Evolutionary conservation across 2,888 invertebrate genomes (phyloP).

Genomic region (Andrena camellia): DNA sequence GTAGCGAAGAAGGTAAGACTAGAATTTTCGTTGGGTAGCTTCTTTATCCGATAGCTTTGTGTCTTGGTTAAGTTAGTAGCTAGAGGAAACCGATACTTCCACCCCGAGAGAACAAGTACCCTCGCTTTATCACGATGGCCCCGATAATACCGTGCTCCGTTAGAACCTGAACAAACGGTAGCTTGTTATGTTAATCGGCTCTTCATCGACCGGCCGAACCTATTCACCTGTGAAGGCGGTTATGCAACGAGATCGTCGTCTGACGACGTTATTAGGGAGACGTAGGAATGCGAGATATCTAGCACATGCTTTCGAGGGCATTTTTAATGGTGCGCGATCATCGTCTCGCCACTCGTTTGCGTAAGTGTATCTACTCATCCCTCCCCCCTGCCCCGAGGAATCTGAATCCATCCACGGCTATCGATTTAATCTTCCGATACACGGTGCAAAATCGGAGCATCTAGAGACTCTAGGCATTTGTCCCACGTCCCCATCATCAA

Average conservation of each 20-base stretch:
- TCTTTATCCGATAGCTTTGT: conserved; percentile 21
- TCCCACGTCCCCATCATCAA: not conserved
- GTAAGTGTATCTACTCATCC: too few species aligned
- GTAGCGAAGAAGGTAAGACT: conserved; percentile 23
- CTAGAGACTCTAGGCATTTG: too few species aligned
- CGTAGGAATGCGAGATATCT: not conserved
- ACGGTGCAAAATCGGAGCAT: too few species aligned
- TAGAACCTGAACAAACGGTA: conserved; percentile 68
- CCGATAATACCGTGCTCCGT: conserved; percentile 71
- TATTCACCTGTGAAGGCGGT: conserved; percentile 47
- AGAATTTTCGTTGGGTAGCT: conserved; percentile 49
- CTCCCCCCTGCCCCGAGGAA: too few species aligned
- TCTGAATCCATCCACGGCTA: too few species aligned
- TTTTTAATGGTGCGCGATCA: not conserved
- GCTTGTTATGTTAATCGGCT: conserved; percentile 80
- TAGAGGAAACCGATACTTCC: conserved; percentile 57
- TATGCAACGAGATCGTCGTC: conserved; percentile 37
- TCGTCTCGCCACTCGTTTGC: not conserved
- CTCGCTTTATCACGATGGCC: conserved; percentile 74
- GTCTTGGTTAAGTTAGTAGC: conserved; percentile 32
- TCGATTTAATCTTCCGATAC: too few species aligned
- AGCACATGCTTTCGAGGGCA: not conserved
- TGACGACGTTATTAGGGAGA: conserved; percentile 33
- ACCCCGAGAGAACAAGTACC: conserved; percentile 44
- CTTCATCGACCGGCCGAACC: conserved; percentile 72